These are phyloP conservation scores for Cottoperca gobio DNA, from an alignment of 2,797 vertebrate genomes.

Conservation along the genomic window DNA sequence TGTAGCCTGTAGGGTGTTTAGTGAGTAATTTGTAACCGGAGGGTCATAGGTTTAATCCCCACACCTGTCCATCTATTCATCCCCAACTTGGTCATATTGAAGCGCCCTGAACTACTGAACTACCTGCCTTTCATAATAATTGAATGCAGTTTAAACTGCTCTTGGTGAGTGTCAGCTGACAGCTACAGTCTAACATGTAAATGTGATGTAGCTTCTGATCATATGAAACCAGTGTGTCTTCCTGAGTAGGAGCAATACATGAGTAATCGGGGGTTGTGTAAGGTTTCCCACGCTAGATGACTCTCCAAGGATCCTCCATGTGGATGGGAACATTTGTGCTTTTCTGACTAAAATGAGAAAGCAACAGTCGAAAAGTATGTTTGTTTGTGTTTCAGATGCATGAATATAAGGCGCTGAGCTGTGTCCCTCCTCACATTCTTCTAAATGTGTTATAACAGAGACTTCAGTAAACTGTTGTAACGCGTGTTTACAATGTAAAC, in stretches of 20 bases:
- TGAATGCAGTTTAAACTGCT: background rate
- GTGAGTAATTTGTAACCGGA: background rate
- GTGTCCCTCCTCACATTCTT: background rate
- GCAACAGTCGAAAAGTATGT: conserved; percentile 21
- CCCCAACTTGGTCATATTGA: background rate
- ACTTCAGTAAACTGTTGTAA: background rate
- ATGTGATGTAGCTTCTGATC: conserved; percentile 21
- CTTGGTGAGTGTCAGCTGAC: background rate
- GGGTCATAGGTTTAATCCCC: background rate
- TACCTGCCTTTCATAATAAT: background rate
- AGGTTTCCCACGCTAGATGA: conserved; percentile 72
- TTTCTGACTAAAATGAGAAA: conserved; percentile 41
- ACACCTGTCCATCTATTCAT: background rate
- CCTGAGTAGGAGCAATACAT: conserved; percentile 66
- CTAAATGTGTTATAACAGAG: background rate
- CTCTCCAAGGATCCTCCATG: conserved; percentile 55
- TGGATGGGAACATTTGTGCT: conserved; percentile 55
- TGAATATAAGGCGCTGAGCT: background rate
- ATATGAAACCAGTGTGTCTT: conserved; percentile 40
- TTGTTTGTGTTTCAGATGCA: conserved; percentile 20
- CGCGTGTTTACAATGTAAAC: conserved; percentile 7
- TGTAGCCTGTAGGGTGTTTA: background rate
- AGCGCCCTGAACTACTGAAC: background rate
- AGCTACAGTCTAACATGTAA: background rate
- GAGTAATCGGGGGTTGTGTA: conserved; percentile 74